These are phyloP conservation scores for Onychostruthus taczanowskii DNA, from an alignment of 2,113 vertebrate genomes.

Conservation along the genomic window DNA sequence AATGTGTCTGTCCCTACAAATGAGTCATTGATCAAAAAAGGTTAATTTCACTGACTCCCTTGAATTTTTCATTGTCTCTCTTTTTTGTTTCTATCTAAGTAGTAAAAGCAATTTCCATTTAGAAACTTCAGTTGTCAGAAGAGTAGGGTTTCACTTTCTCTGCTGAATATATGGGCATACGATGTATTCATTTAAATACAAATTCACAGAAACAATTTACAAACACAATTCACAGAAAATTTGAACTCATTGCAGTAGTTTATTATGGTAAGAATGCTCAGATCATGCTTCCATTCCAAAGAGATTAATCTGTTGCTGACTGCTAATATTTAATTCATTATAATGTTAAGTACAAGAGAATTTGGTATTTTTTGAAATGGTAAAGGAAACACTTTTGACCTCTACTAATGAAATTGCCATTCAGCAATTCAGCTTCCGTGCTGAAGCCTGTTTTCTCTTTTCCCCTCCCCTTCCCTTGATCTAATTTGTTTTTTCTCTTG, in stretches of 20 bases:
- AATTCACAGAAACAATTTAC: not conserved
- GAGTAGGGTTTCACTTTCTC: not conserved
- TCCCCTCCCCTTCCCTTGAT: not conserved
- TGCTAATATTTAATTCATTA: not conserved
- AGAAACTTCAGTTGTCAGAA: constrained; percentile 9
- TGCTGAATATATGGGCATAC: not conserved
- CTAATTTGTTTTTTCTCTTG: not conserved
- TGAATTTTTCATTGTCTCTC: constrained; percentile 3
- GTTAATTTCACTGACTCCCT: constrained; percentile 27
- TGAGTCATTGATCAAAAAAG: not conserved
- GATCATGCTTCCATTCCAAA: not conserved
- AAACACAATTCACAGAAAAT: not conserved
- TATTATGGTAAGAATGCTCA: not conserved
- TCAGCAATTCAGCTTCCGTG: no score
- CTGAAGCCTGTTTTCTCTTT: not conserved
- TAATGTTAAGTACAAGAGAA: not conserved
- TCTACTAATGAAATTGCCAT: not conserved
- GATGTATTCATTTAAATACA: not conserved
- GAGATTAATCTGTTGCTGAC: not conserved
- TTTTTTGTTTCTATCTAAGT: not conserved
- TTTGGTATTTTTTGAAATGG: not conserved
- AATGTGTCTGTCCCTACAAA: not conserved
- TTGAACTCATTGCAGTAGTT: not conserved
- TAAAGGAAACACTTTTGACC: not conserved
- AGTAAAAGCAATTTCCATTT: not conserved